Percentiles rank a stretch among this genome's conserved stretches.
phyloP scores from a whole-genome alignment of 2,797 vertebrate species.

The Danio tinwini region DNA sequence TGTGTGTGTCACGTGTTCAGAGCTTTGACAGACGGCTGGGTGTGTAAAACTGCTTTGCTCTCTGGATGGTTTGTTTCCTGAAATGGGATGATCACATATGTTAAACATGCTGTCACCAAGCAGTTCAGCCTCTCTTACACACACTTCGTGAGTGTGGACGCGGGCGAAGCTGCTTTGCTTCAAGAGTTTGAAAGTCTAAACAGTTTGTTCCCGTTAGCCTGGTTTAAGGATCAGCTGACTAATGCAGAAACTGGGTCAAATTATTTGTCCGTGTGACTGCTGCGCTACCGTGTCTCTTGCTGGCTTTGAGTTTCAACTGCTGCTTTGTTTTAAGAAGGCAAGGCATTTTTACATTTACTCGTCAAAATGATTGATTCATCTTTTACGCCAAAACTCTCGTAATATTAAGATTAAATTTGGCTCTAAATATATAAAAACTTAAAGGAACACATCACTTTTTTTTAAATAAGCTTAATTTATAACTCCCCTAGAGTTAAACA shows the following conservation, averaged over 20 bases:
- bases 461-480: too few relatives aligned
- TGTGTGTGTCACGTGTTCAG: constrained; percentile 57
- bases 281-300: background rate
- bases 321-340: background rate
- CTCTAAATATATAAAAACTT: too few relatives aligned
- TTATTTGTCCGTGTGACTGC: constrained; percentile 44
- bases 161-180: background rate
- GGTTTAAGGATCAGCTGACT: constrained; percentile 70
- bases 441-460: too few relatives aligned
- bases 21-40: constrained; percentile 38
- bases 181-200: constrained; percentile 10
- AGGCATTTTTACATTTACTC: too few relatives aligned
- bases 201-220: constrained; percentile 60
- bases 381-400: too few relatives aligned
- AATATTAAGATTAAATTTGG: too few relatives aligned
- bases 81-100: constrained; percentile 55
- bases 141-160: constrained; percentile 61
- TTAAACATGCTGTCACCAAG: constrained; percentile 32
- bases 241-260: constrained; percentile 69
- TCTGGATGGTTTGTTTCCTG: constrained; percentile 56
- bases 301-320: constrained; percentile 4
- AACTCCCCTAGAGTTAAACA: too few relatives aligned
- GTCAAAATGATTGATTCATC: too few relatives aligned
- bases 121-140: background rate
- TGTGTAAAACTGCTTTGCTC: constrained; percentile 63